phyloP scores from a whole-genome alignment of 2,797 vertebrate species.

The Brotula barbata region DNA sequence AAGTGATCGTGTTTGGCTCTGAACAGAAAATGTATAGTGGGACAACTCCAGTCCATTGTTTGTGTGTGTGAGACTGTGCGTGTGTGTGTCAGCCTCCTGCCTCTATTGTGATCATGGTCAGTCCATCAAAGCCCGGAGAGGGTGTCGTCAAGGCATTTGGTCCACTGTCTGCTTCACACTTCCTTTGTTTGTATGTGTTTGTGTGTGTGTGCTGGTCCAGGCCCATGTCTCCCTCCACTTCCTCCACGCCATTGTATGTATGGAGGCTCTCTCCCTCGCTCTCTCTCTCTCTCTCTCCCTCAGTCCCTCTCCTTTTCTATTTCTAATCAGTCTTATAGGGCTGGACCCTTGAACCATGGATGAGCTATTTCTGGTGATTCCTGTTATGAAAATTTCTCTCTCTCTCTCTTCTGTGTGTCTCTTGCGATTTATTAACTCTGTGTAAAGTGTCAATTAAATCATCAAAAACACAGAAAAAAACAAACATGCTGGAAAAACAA shows the following conservation, averaged over 20 bases:
- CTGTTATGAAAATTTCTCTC: slow-evolving; percentile 68
- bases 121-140: slow-evolving; percentile 72
- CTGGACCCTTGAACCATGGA: slow-evolving; percentile 55
- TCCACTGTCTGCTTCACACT: slow-evolving; percentile 70
- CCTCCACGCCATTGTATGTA: slow-evolving; percentile 66
- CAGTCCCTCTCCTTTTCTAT: slow-evolving; percentile 23
- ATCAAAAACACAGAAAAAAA: too few relatives aligned
- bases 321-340: slow-evolving; percentile 62
- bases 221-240: slow-evolving; percentile 66
- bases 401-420: slow-evolving; percentile 27
- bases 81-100: slow-evolving; percentile 61
- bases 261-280: slow-evolving; percentile 29
- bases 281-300: slow-evolving; percentile 23
- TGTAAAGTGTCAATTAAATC: too few relatives aligned
- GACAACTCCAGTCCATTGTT: slow-evolving; percentile 51
- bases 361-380: slow-evolving; percentile 74
- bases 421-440: too few relatives aligned
- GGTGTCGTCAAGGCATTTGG: slow-evolving; percentile 68
- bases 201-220: slow-evolving; percentile 60
- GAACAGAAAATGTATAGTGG: slow-evolving; percentile 42
- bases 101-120: slow-evolving; percentile 70
- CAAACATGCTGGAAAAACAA: too few relatives aligned
- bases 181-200: slow-evolving; percentile 74
- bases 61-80: slow-evolving; percentile 32
- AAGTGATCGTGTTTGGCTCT: slow-evolving; percentile 6